Percentiles rank a stretch among this genome's conserved stretches.
phyloP scores from a whole-genome alignment of 1,140 invertebrate genomes.

The Aphelenchoides avenae region DNA sequence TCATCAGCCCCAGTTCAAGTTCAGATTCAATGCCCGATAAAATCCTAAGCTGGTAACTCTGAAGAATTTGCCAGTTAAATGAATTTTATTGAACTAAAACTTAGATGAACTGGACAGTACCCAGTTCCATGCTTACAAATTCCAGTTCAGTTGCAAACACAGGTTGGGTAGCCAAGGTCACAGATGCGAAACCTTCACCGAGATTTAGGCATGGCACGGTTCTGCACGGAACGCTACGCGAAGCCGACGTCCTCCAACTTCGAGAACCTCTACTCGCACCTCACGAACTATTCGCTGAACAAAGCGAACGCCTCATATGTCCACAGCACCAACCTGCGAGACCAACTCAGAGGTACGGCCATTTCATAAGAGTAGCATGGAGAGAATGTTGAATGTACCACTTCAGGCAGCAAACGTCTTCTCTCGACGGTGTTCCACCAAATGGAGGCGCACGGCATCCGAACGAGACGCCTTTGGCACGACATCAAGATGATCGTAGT shows the following conservation, averaged over 20 bases:
- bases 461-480: conserved; percentile 60
- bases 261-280: conserved; percentile 62
- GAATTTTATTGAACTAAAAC: too few species aligned
- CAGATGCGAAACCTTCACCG: too few species aligned
- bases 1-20: too few species aligned
- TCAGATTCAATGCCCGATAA: too few species aligned
- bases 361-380: not conserved
- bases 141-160: too few species aligned
- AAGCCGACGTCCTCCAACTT: conserved; percentile 59
- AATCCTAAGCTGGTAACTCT: too few species aligned
- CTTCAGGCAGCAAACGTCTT: conserved; percentile 63
- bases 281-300: conserved; percentile 65
- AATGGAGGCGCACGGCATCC: conserved; percentile 59
- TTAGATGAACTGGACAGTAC: too few species aligned
- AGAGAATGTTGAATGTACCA: not conserved
- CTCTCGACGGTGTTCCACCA: conserved; percentile 61
- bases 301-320: conserved; percentile 62
- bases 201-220: conserved; percentile 62
- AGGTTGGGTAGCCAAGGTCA: too few species aligned
- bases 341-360: conserved; percentile 61
- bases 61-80: too few species aligned
- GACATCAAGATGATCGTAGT: conserved; percentile 62
- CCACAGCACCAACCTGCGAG: conserved; percentile 60
- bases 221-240: conserved; percentile 62
- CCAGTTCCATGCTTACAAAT: too few species aligned